Percentiles rank a stretch among this genome's conserved stretches.
phyloP scores from a whole-genome alignment of 2,797 vertebrate genomes.

The Brachymystax lenok region DNA sequence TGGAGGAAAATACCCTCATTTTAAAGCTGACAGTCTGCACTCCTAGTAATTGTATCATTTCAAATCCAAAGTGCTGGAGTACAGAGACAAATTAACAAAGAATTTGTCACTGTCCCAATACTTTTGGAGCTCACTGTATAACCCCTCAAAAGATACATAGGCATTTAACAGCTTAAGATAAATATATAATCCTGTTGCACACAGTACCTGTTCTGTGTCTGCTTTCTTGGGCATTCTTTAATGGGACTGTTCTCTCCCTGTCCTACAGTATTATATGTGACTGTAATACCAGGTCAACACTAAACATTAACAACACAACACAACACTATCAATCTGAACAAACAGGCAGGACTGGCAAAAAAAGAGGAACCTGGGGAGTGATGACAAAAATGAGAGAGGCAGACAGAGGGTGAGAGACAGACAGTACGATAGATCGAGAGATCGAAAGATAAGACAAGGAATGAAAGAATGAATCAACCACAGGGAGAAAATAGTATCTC shows the following conservation, averaged over 20 bases:
- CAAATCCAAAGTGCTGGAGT: too few relatives aligned
- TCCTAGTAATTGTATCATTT: too few relatives aligned
- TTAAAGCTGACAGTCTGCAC: too few relatives aligned
- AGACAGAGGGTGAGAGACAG: conserved; percentile 1
- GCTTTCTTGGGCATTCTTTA: conserved; percentile 57
- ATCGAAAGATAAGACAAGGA: background rate
- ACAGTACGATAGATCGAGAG: background rate
- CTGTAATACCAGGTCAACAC: conserved; percentile 28
- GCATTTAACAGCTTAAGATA: background rate
- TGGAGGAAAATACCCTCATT: too few relatives aligned
- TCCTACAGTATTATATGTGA: conserved; percentile 24
- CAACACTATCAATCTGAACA: conserved; percentile 65
- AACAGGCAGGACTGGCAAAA: conserved; percentile 45
- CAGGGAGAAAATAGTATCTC: background rate
- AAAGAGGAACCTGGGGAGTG: conserved; percentile 37
- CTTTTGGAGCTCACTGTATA: too few relatives aligned
- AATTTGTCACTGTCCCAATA: too few relatives aligned
- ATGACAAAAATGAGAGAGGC: conserved; percentile 10
- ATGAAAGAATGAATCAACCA: background rate
- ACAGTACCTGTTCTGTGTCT: conserved; percentile 63
- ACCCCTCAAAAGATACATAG: background rate
- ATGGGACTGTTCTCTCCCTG: conserved; percentile 49
- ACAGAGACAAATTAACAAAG: too few relatives aligned
- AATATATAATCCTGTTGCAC: background rate
- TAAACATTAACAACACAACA: conserved; percentile 67